phyloP scores from a whole-genome alignment of 2,797 vertebrate genomes.

The Hemibagrus guttatus region DNA sequence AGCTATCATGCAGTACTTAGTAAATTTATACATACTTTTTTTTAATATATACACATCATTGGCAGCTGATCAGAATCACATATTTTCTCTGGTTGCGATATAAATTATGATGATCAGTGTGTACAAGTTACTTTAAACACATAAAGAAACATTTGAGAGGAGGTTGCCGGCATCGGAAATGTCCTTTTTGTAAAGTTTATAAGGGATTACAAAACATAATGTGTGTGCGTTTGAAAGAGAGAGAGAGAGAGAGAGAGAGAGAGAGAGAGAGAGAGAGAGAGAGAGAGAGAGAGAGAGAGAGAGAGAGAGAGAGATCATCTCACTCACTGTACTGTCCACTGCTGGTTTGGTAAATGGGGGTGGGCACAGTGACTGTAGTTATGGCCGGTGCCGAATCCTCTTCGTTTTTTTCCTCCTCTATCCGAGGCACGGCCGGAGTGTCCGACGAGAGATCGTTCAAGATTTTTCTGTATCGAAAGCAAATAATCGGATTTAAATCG shows the following conservation, averaged over 20 bases:
- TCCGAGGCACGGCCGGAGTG: conserved; percentile 90
- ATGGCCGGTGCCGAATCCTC: conserved; percentile 92
- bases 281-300: too few species aligned
- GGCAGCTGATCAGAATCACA: neutral
- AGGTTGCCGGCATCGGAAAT: neutral
- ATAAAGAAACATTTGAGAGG: neutral
- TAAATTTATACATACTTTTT: neutral
- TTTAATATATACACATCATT: too few species aligned
- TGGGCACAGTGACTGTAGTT: conserved; percentile 97
- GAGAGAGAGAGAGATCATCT: neutral
- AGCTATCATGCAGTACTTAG: neutral
- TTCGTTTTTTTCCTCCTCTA: conserved; percentile 98
- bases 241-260: too few species aligned
- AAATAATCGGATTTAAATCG: neutral
- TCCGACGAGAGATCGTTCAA: conserved; percentile 98
- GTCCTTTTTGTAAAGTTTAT: neutral
- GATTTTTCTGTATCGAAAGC: conserved; percentile 84
- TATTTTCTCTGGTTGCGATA: neutral
- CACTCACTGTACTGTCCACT: conserved; percentile 97
- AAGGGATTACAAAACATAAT: neutral
- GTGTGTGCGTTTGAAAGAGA: too few species aligned
- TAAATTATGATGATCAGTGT: neutral
- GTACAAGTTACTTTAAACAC: too few species aligned
- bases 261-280: too few species aligned
- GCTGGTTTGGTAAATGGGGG: conserved; percentile 99